Base-by-base conservation (phyloP, 2,888 invertebrate genomes). In the Bruchidius siliquastri region DNA sequence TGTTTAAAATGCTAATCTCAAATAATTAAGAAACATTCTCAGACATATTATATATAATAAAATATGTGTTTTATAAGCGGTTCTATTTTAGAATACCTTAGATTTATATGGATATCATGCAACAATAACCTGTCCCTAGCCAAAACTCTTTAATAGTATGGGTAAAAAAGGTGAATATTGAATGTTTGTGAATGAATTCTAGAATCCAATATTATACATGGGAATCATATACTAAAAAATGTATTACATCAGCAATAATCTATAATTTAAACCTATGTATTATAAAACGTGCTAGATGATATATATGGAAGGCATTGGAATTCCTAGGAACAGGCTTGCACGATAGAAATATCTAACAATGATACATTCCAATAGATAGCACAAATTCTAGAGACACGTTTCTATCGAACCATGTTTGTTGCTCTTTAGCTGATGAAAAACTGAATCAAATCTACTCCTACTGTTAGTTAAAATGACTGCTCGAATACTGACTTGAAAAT, bases 21-120 rank as follows among this genome's bases (percentile, higher is more conserved):
- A 21, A n/a, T 3, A 68, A 68, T 68, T 21, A 68, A 21, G 21
- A 21, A 21, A 68, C 20, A 68, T 68, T 3, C 1, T 21, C 22
- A 68, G 68, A n/a, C 21, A 10, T 2, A 68, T 22, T 68, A 68
- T 21, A 22, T 13, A 68, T 68, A 68, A 68, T 68, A 68, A 68
- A 68, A 68, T 68, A 68, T 68, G 68, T 68, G 68, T 68, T 68
- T 13, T 68, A 68, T 68, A 68, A 68, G 68, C 22, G 3, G 22
- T 68, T 68, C 49, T 49, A 49, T 49, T 49, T 49, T 49, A 49
- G 49, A 49, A 49, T 49, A 49, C 49, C 49, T 49, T 49, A 49
- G 13, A 13, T 8, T 49, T 49, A 49, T 49, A 49, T 49, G 8
- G 49, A 49, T 49, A 49, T 49, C 49, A 49, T 49, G 49, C 18